Evolutionary conservation across 2,797 vertebrate genomes (phyloP).

Genomic region (Spondyliosoma cantharus): DNA sequence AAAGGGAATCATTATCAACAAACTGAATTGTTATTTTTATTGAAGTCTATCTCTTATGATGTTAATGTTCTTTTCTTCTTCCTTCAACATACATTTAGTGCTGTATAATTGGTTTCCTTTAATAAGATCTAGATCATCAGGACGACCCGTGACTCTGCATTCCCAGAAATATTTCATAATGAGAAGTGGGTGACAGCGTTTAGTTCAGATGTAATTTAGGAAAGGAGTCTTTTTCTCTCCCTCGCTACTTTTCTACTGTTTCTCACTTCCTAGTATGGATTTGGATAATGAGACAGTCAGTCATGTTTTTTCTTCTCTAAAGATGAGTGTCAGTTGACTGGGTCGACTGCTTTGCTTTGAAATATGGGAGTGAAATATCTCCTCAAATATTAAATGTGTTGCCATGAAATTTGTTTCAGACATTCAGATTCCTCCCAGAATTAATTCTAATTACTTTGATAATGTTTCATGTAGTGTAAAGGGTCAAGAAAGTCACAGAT

Average conservation of each 20-base stretch:
- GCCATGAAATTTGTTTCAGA: too few relatives aligned
- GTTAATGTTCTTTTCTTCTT: background rate
- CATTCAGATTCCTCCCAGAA: too few relatives aligned
- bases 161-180: background rate
- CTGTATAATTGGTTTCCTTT: background rate
- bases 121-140: background rate
- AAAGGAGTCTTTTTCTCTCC: background rate
- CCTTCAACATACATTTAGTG: background rate
- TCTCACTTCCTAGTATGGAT: background rate
- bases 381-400: too few relatives aligned
- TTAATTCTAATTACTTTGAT: too few relatives aligned
- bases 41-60: background rate
- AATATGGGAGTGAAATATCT: too few relatives aligned
- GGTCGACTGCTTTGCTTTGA: too few relatives aligned
- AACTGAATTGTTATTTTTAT: background rate
- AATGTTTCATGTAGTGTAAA: too few relatives aligned
- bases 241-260: slow-evolving; percentile 4
- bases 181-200: background rate
- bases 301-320: background rate
- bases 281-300: background rate
- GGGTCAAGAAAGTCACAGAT: too few relatives aligned
- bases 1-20: slow-evolving; percentile 37
- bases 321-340: background rate
- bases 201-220: background rate
- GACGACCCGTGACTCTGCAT: background rate